Percentiles rank a stretch among this genome's conserved stretches.
Conservation (phyloP, 2,113 vertebrate species). For the Nothoprocta perdicaria region DNA sequence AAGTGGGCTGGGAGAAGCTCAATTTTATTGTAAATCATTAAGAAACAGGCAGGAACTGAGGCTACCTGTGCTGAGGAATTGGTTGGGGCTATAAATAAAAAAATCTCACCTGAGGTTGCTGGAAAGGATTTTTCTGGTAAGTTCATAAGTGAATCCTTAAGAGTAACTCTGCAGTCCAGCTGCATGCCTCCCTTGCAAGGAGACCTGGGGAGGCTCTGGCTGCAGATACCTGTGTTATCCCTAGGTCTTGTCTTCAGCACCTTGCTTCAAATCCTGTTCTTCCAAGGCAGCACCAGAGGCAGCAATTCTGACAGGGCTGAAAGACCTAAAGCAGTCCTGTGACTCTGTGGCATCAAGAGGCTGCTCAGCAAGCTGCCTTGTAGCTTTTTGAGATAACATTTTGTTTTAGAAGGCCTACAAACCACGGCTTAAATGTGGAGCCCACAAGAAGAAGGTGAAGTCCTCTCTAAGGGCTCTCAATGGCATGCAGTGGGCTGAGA, state of each 20-base stretch:
- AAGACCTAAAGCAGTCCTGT: not conserved
- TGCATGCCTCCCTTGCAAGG: fast-evolving
- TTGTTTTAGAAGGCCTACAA: not conserved
- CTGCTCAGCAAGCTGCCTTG: not conserved
- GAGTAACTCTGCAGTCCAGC: not conserved
- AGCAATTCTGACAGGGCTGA: not conserved
- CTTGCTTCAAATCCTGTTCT: not conserved
- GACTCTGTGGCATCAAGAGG: not conserved
- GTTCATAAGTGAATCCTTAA: not conserved
- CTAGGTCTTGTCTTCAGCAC: not conserved
- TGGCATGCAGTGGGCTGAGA: not conserved
- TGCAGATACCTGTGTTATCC: not conserved
- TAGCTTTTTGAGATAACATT: not conserved
- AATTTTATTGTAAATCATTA: not conserved
- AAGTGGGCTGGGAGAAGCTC: not conserved
- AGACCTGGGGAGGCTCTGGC: not conserved
- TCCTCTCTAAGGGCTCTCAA: not conserved
- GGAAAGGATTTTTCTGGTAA: not conserved
- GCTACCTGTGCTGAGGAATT: not conserved
- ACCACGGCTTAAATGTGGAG: not conserved
- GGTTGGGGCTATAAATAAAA: not conserved
- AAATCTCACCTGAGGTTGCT: not conserved
- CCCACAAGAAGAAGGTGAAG: not conserved
- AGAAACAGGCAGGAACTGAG: not conserved
- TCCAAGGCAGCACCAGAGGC: not conserved